phyloP scores from a whole-genome alignment of 64 coral and sea anemone species.

The Acropora tenuis region DNA sequence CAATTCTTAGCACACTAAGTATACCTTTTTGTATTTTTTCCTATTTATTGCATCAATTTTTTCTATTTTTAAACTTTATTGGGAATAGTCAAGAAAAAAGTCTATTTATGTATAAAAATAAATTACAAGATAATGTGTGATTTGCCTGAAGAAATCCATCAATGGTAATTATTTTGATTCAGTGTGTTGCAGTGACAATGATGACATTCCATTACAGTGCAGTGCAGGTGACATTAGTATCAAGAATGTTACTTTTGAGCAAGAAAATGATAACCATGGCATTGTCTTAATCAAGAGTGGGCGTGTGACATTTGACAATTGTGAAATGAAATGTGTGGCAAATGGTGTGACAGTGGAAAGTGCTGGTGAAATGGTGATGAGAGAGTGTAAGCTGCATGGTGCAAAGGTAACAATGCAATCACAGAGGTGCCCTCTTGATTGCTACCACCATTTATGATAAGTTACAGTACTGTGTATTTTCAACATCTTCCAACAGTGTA shows the following conservation, averaged over 20 bases:
- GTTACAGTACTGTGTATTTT: no score
- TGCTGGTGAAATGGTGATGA: constrained; percentile 40
- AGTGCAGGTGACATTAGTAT: constrained; percentile 54
- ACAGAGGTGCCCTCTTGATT: not conserved
- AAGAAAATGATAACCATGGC: constrained; percentile 43
- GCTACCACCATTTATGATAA: no score
- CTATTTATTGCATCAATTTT: no score
- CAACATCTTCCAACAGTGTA: no score
- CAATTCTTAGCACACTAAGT: not conserved
- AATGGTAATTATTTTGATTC: not conserved
- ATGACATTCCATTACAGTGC: constrained; percentile 69
- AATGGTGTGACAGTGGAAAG: constrained; percentile 40
- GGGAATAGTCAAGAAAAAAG: no score
- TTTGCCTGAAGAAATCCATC: not conserved
- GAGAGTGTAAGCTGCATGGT: constrained; percentile 64
- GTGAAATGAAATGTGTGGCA: constrained; percentile 62
- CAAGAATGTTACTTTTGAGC: constrained; percentile 70
- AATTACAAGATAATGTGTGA: no score
- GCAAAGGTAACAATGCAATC: constrained; percentile 38
- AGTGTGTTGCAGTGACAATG: constrained; percentile 60
- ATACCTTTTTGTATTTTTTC: no score
- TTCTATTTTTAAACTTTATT: no score
- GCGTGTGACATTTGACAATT: constrained; percentile 61
- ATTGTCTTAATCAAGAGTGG: constrained; percentile 61
- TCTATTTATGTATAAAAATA: no score